phyloP scores from a whole-genome alignment of 2,113 vertebrate genomes.

The Accipiter virgatus region DNA sequence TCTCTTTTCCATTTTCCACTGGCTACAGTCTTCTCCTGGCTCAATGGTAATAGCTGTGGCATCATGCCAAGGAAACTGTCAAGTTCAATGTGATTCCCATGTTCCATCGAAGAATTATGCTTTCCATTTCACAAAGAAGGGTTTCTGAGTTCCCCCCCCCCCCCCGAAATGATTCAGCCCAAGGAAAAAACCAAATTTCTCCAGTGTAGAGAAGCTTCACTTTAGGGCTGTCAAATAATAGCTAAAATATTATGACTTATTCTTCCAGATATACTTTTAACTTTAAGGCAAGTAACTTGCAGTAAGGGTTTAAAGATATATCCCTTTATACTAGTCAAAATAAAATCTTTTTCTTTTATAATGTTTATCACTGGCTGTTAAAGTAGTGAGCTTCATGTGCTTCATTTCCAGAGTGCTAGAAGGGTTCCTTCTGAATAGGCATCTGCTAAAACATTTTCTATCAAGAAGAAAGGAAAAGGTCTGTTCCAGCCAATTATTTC shows the following conservation, averaged over 20 bases:
- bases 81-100: constrained; percentile 5
- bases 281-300: neutral
- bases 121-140: constrained; percentile 21
- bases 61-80: neutral
- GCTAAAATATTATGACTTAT: neutral
- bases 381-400: neutral
- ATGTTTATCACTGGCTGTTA: neutral
- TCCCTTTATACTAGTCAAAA: constrained; percentile 9
- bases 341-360: neutral
- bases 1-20: constrained; percentile 40
- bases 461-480: constrained; percentile 50
- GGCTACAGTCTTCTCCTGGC: neutral
- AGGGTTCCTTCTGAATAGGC: neutral
- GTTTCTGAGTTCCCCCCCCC: neutral
- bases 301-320: neutral
- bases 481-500: constrained; percentile 46
- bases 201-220: neutral
- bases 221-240: neutral
- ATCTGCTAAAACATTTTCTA: constrained; percentile 62
- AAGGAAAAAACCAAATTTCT: neutral
- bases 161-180: neutral
- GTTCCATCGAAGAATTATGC: neutral
- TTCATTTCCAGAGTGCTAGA: constrained; percentile 26
- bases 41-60: neutral
- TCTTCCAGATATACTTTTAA: neutral